phyloP scores from a whole-genome alignment of 2,797 vertebrate genomes.

The Agapornis canus region DNA sequence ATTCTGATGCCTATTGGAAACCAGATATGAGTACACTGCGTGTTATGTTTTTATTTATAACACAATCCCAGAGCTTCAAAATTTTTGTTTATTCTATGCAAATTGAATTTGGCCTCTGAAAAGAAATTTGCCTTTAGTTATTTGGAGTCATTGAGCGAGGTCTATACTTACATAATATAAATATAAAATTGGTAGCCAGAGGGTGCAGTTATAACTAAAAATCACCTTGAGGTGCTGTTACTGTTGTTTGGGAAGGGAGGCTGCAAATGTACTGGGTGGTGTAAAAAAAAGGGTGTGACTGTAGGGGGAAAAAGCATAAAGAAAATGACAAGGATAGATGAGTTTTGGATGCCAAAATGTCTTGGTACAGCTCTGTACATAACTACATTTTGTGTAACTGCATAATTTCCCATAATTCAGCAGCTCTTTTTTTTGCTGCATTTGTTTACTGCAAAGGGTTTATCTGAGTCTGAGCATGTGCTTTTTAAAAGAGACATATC shows the following conservation, averaged over 20 bases:
- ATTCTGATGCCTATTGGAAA: not conserved
- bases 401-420: not conserved
- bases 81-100: not conserved
- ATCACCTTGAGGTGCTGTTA: not conserved
- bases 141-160: not conserved
- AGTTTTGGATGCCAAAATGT: not conserved
- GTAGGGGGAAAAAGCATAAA: not conserved
- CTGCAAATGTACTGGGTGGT: not conserved
- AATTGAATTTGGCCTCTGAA: not conserved
- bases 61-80: not conserved
- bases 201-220: not conserved
- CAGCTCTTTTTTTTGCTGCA: not conserved
- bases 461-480: rapidly evolving
- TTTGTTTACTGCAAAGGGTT: not conserved
- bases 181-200: not conserved
- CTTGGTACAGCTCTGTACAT: not conserved
- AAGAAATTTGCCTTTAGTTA: not conserved
- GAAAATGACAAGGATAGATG: not conserved
- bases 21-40: not conserved
- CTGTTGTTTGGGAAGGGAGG: not conserved
- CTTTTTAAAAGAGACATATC: not conserved
- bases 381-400: not conserved
- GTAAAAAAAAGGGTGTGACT: not conserved
- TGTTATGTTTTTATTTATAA: not conserved
- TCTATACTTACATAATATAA: not conserved